Base-by-base conservation (phyloP, 2,888 invertebrate genomes). In the Furcula furcula region DNA sequence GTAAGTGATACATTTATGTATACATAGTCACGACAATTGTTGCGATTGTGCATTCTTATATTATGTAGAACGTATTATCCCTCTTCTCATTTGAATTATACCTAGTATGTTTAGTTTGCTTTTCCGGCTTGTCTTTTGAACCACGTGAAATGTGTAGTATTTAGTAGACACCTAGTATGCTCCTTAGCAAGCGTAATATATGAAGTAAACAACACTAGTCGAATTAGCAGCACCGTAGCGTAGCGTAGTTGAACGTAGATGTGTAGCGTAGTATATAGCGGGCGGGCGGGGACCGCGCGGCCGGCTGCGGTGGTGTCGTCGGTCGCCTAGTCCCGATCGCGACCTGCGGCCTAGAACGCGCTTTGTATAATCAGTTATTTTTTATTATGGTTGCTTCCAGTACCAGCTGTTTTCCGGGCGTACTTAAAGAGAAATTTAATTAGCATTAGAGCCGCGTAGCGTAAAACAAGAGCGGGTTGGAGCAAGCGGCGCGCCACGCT, bases 341-440 rank as follows among this genome's bases (percentile, higher is more conserved):
- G 46, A 43, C 40, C 44, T 53, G 46, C 44, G 48, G 55, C 57
- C 58, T 65, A 58, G 55, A 65, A 64, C 67, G 65, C 60, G 67
- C 62, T 65, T 66, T 47, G 36, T 44, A 76, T 81, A 80, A 78
- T 76, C 59, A 72, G 31, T 51, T 65, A n/a, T n/a, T 56, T 63
- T 74, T 76, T 76, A 55, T 80, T 78, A 71, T 84, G 79, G 76
- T 90, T 84, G 84, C 86, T 91, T 91, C 76, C 91, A 92, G 91
- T 90, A 90, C 81, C 91, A 91, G 89, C 91, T 91, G 87, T 91
- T 91, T 90, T 90, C 91, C 85, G 91, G 91, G 84, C 90, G 91
- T 88, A 87, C 90, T 71, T 91, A 91, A 90, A 81, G 61, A 65
- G 23, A 67, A 66, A 66, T 72, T 74, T 68, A 54, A 65, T 74